Evolutionary conservation across 1,140 invertebrate genomes (phyloP).

Genomic region (Dinothrombium tinctorium): DNA sequence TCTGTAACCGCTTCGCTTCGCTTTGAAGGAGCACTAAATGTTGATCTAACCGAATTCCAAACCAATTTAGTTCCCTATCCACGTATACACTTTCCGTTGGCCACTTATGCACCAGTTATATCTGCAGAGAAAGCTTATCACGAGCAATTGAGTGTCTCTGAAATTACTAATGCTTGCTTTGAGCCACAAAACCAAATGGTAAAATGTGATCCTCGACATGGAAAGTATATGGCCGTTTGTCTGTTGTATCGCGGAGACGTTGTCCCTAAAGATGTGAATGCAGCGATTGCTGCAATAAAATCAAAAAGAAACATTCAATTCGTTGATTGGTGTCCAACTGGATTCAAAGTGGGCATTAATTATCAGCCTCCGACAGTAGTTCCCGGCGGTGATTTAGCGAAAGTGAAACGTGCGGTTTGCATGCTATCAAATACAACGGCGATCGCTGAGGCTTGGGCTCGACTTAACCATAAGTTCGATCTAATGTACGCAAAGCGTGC

Average conservation of each 20-base stretch:
- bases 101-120: slow-evolving; percentile 60
- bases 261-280: slow-evolving; percentile 53
- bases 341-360: slow-evolving; percentile 29
- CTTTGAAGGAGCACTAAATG: slow-evolving; percentile 45
- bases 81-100: slow-evolving; percentile 35
- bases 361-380: slow-evolving; percentile 63
- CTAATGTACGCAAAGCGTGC: slow-evolving; percentile 33
- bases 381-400: slow-evolving; percentile 55
- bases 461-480: slow-evolving; percentile 33
- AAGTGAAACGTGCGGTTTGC: slow-evolving; percentile 57
- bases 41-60: slow-evolving; percentile 41
- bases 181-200: slow-evolving; percentile 68
- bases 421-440: slow-evolving; percentile 44
- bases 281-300: slow-evolving; percentile 60
- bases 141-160: slow-evolving; percentile 45
- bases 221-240: slow-evolving; percentile 49
- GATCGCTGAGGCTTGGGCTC: slow-evolving; percentile 43
- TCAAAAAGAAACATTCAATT: slow-evolving; percentile 40
- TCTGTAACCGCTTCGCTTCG: slow-evolving; percentile 36
- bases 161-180: slow-evolving; percentile 58
- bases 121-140: slow-evolving; percentile 62
- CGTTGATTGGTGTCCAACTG: slow-evolving; percentile 26
- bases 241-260: slow-evolving; percentile 52
- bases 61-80: slow-evolving; percentile 43
- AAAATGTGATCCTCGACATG: slow-evolving; percentile 30